Percentiles rank a stretch among this genome's conserved stretches.
These are phyloP conservation scores for Xanthia togata DNA, from an alignment of 2,888 invertebrate genomes.

Conservation along the genomic window DNA sequence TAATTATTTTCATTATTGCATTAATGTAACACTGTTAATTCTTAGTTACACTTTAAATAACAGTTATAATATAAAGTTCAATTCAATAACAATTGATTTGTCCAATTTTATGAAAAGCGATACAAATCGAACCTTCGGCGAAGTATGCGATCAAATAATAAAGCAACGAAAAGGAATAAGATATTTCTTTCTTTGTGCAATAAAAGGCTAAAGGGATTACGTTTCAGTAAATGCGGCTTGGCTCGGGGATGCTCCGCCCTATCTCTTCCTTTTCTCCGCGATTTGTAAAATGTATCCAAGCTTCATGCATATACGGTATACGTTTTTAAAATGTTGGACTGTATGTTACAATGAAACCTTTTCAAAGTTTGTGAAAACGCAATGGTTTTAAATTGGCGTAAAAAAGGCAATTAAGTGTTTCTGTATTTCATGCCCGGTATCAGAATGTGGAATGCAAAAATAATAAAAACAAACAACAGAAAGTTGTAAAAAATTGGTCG, in stretches of 20 bases:
- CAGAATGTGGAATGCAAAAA: neutral
- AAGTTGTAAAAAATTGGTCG: neutral
- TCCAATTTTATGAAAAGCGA: conserved; percentile 4
- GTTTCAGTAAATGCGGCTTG: conserved; percentile 22
- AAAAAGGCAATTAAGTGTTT: no score
- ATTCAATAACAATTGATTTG: neutral
- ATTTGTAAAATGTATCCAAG: conserved; percentile 1
- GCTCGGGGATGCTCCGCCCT: neutral
- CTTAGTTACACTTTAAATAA: neutral
- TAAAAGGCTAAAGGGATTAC: conserved; percentile 26
- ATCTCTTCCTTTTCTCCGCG: conserved; percentile 3
- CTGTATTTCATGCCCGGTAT: no score
- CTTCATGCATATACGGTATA: neutral
- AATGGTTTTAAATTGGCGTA: neutral
- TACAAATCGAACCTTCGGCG: neutral
- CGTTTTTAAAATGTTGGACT: neutral
- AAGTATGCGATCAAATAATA: conserved; percentile 31
- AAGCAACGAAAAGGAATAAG: conserved; percentile 18
- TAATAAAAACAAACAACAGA: neutral
- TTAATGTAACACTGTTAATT: neutral
- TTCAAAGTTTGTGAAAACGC: neutral
- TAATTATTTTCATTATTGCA: neutral
- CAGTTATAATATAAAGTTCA: neutral
- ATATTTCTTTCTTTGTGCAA: conserved; percentile 21
- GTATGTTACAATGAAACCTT: neutral